phyloP scores from a whole-genome alignment of 2,113 vertebrate genomes.

The Cranoglanis bouderius region DNA sequence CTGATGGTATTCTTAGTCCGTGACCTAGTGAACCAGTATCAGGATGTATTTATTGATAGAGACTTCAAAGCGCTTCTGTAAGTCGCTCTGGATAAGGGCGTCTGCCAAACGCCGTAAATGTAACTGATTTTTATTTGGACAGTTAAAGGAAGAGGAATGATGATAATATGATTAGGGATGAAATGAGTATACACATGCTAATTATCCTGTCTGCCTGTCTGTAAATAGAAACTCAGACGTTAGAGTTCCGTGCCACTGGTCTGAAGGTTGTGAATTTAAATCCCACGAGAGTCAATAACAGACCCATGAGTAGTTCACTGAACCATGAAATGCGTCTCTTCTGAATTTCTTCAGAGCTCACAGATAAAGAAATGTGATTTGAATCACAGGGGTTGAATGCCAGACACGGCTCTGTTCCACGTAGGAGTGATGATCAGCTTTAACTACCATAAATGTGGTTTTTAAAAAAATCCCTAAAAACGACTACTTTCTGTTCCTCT shows the following conservation, averaged over 20 bases:
- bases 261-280: neutral
- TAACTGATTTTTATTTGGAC: no score
- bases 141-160: neutral
- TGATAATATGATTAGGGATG: neutral
- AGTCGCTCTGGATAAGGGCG: no score
- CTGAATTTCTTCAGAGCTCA: neutral
- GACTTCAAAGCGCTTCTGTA: no score
- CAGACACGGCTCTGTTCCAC: neutral
- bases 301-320: neutral
- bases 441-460: neutral
- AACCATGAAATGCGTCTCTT: neutral
- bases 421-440: neutral
- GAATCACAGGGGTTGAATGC: neutral
- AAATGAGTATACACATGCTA: neutral
- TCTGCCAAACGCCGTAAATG: no score
- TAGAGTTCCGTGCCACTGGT: neutral
- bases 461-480: neutral
- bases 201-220: neutral
- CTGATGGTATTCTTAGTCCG: no score
- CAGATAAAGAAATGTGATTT: neutral
- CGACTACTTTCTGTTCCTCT: constrained; percentile 9
- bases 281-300: neutral
- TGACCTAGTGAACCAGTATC: no score
- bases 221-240: neutral
- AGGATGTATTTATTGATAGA: no score